These are phyloP conservation scores for Tenthredo mesomela DNA, from an alignment of 2,888 invertebrate species.

Conservation along the genomic window DNA sequence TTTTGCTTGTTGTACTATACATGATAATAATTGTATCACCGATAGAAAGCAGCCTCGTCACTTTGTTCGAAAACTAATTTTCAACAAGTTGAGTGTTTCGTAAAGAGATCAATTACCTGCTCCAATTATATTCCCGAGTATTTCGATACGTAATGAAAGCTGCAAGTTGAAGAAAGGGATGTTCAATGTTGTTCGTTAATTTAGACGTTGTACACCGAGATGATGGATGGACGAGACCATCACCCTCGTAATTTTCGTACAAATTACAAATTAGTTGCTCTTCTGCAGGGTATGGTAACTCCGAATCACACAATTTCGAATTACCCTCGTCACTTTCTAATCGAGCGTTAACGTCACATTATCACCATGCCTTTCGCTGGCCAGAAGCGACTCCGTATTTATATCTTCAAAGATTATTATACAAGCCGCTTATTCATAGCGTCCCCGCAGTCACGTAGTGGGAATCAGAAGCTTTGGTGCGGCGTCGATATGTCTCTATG, in stretches of 20 bases:
- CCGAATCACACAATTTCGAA: background rate
- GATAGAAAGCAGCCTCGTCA: background rate
- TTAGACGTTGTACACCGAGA: background rate
- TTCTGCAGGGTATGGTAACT: background rate
- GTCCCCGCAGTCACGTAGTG: no score
- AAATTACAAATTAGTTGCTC: background rate
- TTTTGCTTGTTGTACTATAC: background rate
- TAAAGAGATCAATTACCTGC: background rate
- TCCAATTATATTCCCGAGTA: background rate
- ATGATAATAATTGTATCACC: background rate
- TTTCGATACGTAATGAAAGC: background rate
- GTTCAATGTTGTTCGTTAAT: background rate
- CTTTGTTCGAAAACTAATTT: background rate
- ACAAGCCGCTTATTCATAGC: background rate
- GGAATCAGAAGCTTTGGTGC: no score
- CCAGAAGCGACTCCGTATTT: background rate
- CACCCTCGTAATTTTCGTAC: background rate
- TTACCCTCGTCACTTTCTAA: background rate
- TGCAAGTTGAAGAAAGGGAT: background rate
- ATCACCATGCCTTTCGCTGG: background rate
- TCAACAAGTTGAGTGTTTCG: background rate
- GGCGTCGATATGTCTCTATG: background rate
- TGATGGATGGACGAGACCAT: conserved; percentile 11
- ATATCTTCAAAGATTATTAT: background rate
- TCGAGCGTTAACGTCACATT: background rate